Percentiles rank a stretch among this genome's conserved stretches.
These are phyloP conservation scores for Phrynocephalus vlangalii DNA, from an alignment of 2,797 vertebrate genomes.

Conservation along the genomic window DNA sequence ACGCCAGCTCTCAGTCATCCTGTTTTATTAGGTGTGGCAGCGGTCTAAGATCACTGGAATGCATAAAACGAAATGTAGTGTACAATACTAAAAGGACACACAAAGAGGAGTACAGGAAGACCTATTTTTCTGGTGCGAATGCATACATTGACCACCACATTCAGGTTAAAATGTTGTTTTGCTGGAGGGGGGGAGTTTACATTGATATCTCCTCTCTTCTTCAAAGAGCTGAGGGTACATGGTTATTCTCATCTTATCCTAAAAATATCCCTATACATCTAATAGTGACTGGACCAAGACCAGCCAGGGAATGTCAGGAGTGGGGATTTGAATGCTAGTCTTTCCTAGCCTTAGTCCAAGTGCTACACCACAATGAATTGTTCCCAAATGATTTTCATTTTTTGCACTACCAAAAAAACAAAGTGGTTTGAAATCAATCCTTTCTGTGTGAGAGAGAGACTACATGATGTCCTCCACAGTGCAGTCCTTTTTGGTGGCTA, in stretches of 20 bases:
- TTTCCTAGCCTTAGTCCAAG: too few species aligned
- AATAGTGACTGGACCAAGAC: too few species aligned
- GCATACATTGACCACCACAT: neutral
- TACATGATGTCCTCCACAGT: too few species aligned
- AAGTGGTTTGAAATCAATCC: too few species aligned
- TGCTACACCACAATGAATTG: too few species aligned
- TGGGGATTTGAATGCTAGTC: too few species aligned
- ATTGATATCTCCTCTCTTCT: neutral
- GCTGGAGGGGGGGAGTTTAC: neutral
- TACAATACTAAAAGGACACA: neutral
- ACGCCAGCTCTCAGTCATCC: neutral
- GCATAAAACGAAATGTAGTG: neutral
- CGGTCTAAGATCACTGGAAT: neutral
- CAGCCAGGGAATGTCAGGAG: too few species aligned
- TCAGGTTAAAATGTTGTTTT: neutral
- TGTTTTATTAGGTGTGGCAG: slow-evolving; percentile 24
- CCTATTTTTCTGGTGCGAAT: neutral
- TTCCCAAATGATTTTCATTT: too few species aligned
- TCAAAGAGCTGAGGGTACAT: neutral
- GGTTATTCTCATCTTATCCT: neutral
- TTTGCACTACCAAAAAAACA: too few species aligned
- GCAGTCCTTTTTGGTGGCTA: too few species aligned
- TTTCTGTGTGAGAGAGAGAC: too few species aligned
- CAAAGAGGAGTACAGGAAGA: neutral
- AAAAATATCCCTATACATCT: too few species aligned